Evolutionary conservation across 1,140 invertebrate species (phyloP).

Genomic region (Bombus pyrosoma): DNA sequence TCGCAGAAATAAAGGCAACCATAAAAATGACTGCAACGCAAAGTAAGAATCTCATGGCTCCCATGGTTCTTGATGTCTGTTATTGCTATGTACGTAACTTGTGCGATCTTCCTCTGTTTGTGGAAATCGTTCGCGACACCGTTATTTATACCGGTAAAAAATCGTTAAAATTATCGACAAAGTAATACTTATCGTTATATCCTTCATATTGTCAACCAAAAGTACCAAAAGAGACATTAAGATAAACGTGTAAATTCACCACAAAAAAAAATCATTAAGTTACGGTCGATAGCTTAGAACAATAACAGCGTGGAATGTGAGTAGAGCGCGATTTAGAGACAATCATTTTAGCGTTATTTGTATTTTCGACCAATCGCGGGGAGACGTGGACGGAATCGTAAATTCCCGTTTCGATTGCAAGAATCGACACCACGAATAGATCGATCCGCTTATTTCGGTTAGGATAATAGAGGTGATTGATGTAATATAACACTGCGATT

Average conservation of each 20-base stretch:
- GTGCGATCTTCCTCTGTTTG: not conserved
- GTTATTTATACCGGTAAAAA: not conserved
- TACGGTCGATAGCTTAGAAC: no score
- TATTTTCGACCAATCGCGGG: no score
- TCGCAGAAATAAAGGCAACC: not conserved
- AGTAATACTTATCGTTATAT: not conserved
- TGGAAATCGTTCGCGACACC: rapidly evolving
- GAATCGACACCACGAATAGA: no score
- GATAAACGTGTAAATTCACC: not conserved
- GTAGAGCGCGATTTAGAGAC: no score
- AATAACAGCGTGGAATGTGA: no score
- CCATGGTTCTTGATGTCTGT: not conserved
- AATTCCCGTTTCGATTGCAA: no score
- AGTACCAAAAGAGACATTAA: not conserved
- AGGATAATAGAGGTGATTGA: no score
- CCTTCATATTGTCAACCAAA: not conserved
- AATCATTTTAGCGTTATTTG: no score
- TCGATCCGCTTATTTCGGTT: no score
- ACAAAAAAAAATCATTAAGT: not conserved
- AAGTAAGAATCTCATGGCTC: not conserved
- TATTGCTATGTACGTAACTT: no score
- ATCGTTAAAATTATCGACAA: not conserved
- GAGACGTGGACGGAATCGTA: no score
- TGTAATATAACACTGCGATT: no score
- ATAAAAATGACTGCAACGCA: not conserved